Conservation (phyloP, 2,888 invertebrate genomes). For the Girardia tigrina region DNA sequence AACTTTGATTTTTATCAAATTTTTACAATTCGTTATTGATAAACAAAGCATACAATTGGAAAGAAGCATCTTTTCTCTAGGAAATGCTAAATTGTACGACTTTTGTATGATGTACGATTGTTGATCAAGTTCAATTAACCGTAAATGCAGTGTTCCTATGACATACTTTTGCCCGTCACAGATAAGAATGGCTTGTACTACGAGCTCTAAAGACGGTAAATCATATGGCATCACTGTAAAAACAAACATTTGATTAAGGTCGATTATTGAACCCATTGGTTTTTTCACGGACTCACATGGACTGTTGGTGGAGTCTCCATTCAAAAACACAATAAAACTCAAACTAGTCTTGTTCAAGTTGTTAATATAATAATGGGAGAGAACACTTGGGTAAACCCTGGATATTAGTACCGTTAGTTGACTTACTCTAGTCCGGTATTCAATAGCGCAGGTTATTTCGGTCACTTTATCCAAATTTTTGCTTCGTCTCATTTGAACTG, state of each 20-base stretch:
- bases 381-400: background rate
- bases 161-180: background rate
- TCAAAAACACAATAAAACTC: background rate
- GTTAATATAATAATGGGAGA: background rate
- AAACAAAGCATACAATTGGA: background rate
- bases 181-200: background rate
- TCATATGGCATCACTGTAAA: background rate
- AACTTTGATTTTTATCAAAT: background rate
- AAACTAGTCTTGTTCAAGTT: background rate
- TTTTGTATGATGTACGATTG: background rate
- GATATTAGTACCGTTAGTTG: background rate
- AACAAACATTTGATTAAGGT: background rate
- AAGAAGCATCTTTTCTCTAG: background rate
- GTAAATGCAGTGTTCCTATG: background rate
- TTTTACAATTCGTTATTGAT: background rate
- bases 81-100: background rate
- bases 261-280: background rate
- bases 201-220: background rate
- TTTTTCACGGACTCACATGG: background rate
- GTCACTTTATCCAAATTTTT: background rate
- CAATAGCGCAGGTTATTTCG: background rate
- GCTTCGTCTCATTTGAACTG: background rate
- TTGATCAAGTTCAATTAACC: background rate
- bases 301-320: background rate
- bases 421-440: background rate